Evolutionary conservation across 2,888 invertebrate genomes (phyloP), one percentile per base, ranked within the genome.

Genomic region (Aphidoletes aphidimyza): DNA sequence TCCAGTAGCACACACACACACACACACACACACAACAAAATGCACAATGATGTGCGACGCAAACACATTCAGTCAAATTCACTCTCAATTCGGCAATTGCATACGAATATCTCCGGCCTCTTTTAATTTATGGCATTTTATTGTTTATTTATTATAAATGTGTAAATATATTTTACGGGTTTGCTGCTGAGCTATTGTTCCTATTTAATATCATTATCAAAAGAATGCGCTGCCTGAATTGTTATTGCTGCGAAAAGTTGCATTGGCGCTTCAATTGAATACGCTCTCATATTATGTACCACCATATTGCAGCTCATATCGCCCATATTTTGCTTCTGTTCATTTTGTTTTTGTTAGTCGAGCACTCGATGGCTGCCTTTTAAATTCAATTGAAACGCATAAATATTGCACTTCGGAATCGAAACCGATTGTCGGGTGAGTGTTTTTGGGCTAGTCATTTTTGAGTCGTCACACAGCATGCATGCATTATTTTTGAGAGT

Each of bases 131-230:
- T 69, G 69, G 34, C 69, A 30, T 69, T n/a, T 30, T 69, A 69
- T 69, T 69, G 69, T 69, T 69, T 69, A 69, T 69, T 69, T 69
- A 69, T 69, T 69, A 69, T n/a, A 69, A 69, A 69, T 69, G 69
- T 69, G 69, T 69, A 69, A 69, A 69, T 69, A 69, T 69, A 69
- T 69, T 69, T 30, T 69, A 69, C 69, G 30, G 69, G n/a, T n/a
- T 69, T 69, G 69, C 69, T 69, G 69, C 69, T 69, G 69, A 30
- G 69, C 69, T 69, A 69, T 69, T 69, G 69, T 69, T 69, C 69
- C 30, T 69, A n/a, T 14, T 69, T 69, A 1, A 69, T 69, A 69
- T 69, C 69, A 69, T 69, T 69, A 69, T 69, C 69, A 34, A 69
- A 69, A 69, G 69, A 30, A 69, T 69, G 34, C 14, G 69, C 30